These are phyloP conservation scores for Gasterosteus nipponicus DNA, from an alignment of 2,113 vertebrate genomes.

Conservation along the genomic window DNA sequence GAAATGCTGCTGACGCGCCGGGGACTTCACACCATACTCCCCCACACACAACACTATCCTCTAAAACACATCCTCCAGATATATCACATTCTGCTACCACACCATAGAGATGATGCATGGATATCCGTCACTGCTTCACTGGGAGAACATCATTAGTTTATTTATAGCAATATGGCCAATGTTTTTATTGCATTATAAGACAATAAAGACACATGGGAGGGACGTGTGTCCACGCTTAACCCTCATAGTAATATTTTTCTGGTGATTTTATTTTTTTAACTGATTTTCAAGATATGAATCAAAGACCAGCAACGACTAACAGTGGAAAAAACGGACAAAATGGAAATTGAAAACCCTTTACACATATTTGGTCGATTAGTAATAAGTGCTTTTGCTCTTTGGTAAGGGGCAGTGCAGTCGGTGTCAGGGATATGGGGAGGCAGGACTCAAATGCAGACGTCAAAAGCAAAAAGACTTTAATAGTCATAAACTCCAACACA, in stretches of 20 bases:
- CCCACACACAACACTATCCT: conserved; percentile 49
- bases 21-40: conserved; percentile 55
- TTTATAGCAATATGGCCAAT: conserved; percentile 30
- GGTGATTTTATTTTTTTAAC: too few relatives aligned
- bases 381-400: too few relatives aligned
- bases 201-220: conserved; percentile 44
- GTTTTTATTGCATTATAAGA: conserved; percentile 43
- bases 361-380: too few relatives aligned
- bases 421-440: too few relatives aligned
- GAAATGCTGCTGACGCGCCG: conserved; percentile 61
- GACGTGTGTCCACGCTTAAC: conserved; percentile 1
- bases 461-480: too few relatives aligned
- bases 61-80: conserved; percentile 49
- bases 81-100: conserved; percentile 43
- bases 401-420: too few relatives aligned
- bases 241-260: conserved; percentile 1
- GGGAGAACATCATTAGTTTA: conserved; percentile 25
- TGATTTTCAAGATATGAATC: too few relatives aligned
- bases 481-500: too few relatives aligned
- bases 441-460: too few relatives aligned
- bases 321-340: too few relatives aligned
- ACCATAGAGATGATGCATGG: conserved; percentile 37
- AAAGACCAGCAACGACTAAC: too few relatives aligned
- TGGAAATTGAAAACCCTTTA: too few relatives aligned
- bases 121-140: conserved; percentile 49